Evolutionary conservation across 2,797 vertebrate genomes (phyloP).

Genomic region (Neostethus bicornis): DNA sequence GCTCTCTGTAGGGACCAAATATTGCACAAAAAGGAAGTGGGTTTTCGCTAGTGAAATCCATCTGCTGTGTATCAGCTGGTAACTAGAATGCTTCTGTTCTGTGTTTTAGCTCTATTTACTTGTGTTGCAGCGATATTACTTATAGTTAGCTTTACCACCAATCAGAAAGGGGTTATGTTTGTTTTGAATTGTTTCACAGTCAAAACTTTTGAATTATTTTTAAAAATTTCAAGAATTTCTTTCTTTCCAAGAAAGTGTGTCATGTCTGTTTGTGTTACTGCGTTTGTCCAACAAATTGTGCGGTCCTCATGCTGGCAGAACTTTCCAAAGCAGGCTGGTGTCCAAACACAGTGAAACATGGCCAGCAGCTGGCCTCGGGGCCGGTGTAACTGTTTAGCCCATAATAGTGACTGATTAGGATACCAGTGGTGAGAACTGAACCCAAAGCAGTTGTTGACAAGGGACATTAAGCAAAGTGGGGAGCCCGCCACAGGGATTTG

Average conservation of each 20-base stretch:
- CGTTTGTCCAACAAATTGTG: slow-evolving; percentile 47
- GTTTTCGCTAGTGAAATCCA: neutral
- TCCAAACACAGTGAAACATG: slow-evolving; percentile 63
- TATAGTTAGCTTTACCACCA: no score
- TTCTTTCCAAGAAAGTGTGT: neutral
- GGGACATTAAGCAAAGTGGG: slow-evolving; percentile 70
- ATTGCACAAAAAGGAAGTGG: neutral
- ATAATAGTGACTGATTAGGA: slow-evolving; percentile 72
- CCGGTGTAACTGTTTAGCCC: slow-evolving; percentile 56
- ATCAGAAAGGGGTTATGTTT: no score
- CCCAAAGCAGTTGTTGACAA: slow-evolving; percentile 76
- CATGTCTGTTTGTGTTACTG: slow-evolving; percentile 9
- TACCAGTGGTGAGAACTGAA: slow-evolving; percentile 61
- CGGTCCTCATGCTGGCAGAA: slow-evolving; percentile 57
- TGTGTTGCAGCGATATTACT: neutral
- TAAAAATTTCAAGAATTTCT: slow-evolving; percentile 28
- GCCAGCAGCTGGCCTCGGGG: slow-evolving; percentile 63
- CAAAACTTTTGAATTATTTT: slow-evolving; percentile 36
- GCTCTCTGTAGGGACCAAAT: neutral
- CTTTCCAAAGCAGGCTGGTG: slow-evolving; percentile 51
- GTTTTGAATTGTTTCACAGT: neutral
- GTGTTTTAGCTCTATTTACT: neutral
- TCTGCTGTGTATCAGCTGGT: neutral
- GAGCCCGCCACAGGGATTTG: slow-evolving; percentile 64
- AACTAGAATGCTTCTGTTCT: neutral